Evolutionary conservation across 2,888 invertebrate species (phyloP), one percentile per base, ranked within the genome.

Genomic region (Tenthredo distinguenda): DNA sequence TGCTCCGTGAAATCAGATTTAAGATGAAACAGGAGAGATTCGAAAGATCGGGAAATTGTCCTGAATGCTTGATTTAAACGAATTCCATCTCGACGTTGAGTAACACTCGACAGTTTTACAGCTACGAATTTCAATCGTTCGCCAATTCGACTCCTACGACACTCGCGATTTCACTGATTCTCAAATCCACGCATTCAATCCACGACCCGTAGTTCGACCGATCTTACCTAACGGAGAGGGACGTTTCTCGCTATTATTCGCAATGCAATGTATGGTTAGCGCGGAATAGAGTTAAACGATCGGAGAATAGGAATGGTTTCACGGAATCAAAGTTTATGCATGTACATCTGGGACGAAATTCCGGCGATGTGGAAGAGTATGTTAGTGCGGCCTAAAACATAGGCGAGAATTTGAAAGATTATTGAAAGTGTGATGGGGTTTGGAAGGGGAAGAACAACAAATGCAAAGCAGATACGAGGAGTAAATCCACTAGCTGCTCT

Each of bases 381-480:
- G 74, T 74, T 12, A 43, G 40, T n/a, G 37, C 15, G n/a, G n/a
- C n/a, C 74, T 18, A 74, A 43, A 21, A 74, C 26, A 74, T 74
- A 71, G 43, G 34, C 18, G 34, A 40, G 62, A 81, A 21, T 81
- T 62, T 81, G n/a, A n/a, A 58, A 68, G 65, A 47, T 68, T 31
- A 58, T 68, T 34, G 68, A 68, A 68, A 26, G 10, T 21, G 43
- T 31, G 83, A 47, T 71, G 65, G 55, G 34, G 58, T 40, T 7
- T 3, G 47, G 9, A 31, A 58, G 15, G 18, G 68, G 83, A 77
- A 77, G 50, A 55, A 50, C 47, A 77, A 34, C 50, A 83, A 83
- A 83, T 68, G 65, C 65, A 68, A 83, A 68, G 47, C 83, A 47
- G 83, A 83, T 68, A 71, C 83, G 68, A 83, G 68, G 40, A 71